A percentile compares a stretch with the other conserved stretches of the same genome.
Evolutionary conservation across 1,140 invertebrate species (phyloP).

Genomic region (Chironomus tepperi): DNA sequence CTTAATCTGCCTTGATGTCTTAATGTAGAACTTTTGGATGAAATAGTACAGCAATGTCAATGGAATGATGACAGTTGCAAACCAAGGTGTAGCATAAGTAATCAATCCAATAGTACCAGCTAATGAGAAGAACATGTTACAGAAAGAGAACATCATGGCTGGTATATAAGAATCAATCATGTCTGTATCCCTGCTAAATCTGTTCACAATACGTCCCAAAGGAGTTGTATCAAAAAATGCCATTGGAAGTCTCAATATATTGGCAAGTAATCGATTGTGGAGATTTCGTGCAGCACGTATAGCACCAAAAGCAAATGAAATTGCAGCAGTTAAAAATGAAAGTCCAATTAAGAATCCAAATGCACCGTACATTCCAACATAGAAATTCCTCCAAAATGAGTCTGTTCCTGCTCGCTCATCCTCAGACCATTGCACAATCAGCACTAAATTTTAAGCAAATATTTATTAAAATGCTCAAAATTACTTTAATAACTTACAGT

Average conservation of each 20-base stretch:
- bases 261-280: slow-evolving; percentile 64
- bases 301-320: slow-evolving; percentile 45
- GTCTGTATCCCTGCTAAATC: slow-evolving; percentile 55
- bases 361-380: slow-evolving; percentile 77
- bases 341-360: slow-evolving; percentile 47
- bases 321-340: neutral
- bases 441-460: slow-evolving; percentile 45
- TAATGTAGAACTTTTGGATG: slow-evolving; percentile 51
- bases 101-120: neutral
- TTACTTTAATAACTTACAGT: neutral
- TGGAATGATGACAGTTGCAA: neutral
- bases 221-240: slow-evolving; percentile 63
- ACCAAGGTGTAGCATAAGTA: neutral
- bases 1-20: slow-evolving; percentile 63
- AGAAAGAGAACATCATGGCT: slow-evolving; percentile 23
- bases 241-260: slow-evolving; percentile 65
- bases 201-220: slow-evolving; percentile 53
- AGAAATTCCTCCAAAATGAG: slow-evolving; percentile 54
- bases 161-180: slow-evolving; percentile 44
- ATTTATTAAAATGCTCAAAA: too few relatives aligned
- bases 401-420: slow-evolving; percentile 45
- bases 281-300: slow-evolving; percentile 62
- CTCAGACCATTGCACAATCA: slow-evolving; percentile 76
- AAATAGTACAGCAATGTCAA: slow-evolving; percentile 13
- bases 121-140: slow-evolving; percentile 38